phyloP scores from a whole-genome alignment of 2,113 vertebrate species.

The Stigmatopora nigra region DNA sequence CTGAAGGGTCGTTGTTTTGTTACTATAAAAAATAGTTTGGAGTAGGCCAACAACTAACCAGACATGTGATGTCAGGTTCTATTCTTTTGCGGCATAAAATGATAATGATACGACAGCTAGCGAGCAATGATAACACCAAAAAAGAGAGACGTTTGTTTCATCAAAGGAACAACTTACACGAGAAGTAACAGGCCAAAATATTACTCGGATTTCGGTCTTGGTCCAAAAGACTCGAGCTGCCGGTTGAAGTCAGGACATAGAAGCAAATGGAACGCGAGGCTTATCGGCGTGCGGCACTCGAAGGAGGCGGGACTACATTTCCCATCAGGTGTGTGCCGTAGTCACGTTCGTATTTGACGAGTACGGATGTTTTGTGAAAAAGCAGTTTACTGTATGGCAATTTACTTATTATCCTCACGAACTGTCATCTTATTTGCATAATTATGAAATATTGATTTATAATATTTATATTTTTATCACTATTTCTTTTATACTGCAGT shows the following conservation, averaged over 20 bases:
- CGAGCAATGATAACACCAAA: background rate
- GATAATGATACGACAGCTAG: background rate
- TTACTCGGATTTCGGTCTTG: background rate
- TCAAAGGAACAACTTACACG: background rate
- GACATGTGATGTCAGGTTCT: background rate
- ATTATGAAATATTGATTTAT: too few species aligned
- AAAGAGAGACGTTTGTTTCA: background rate
- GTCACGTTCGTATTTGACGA: background rate
- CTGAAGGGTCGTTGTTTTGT: background rate
- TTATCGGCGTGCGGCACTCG: rapidly evolving
- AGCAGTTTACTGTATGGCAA: too few species aligned
- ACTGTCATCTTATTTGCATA: too few species aligned
- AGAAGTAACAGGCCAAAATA: background rate
- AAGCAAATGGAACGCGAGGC: slow-evolving; percentile 42
- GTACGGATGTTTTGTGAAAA: too few species aligned
- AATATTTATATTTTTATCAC: too few species aligned
- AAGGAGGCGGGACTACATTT: slow-evolving; percentile 39
- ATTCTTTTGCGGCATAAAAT: background rate
- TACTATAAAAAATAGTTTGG: background rate
- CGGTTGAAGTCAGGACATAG: background rate
- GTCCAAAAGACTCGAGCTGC: background rate
- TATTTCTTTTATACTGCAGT: too few species aligned
- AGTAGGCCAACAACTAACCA: background rate
- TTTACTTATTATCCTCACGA: too few species aligned
- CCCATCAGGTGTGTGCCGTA: slow-evolving; percentile 10